phyloP scores from a whole-genome alignment of 2,888 invertebrate genomes.

The Sipha maydis region DNA sequence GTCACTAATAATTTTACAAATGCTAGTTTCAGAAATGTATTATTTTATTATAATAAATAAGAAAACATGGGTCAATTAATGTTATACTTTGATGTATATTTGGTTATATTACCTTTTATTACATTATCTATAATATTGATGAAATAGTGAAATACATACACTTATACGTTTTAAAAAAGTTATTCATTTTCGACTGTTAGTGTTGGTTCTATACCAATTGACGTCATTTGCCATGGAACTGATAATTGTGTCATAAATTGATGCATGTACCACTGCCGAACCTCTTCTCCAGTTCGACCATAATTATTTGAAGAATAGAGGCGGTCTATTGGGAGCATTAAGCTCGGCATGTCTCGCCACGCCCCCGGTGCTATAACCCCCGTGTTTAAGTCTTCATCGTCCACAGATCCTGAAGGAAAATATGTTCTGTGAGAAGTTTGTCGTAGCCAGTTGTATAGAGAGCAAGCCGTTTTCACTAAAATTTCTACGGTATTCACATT shows the following conservation, averaged over 20 bases:
- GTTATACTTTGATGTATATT: conserved; percentile 20
- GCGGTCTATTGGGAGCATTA: conserved; percentile 16
- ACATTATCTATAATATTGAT: conserved; percentile 35
- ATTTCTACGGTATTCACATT: conserved; percentile 47
- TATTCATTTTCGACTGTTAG: conserved; percentile 19
- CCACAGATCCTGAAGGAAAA: conserved; percentile 36
- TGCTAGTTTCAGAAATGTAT: conserved; percentile 36
- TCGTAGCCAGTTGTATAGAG: conserved; percentile 62
- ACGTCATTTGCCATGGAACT: conserved; percentile 22
- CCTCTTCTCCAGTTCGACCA: conserved; percentile 14
- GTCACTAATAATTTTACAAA: conserved; percentile 34
- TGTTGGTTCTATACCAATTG: conserved; percentile 17
- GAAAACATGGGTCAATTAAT: conserved; percentile 21
- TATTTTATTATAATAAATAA: conserved; percentile 37
- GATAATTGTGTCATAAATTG: conserved; percentile 19
- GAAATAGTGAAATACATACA: conserved; percentile 26
- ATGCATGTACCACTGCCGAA: conserved; percentile 30
- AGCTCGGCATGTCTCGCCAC: conserved; percentile 37
- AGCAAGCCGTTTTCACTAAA: conserved; percentile 29
- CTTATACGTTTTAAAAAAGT: conserved; percentile 29
- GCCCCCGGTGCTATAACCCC: conserved; percentile 36
- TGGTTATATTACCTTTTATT: conserved; percentile 22
- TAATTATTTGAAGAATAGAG: conserved; percentile 21
- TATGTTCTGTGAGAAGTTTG: conserved; percentile 45
- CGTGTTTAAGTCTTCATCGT: conserved; percentile 42